Conservation (phyloP, 2,113 vertebrate genomes). For the Lepidothrix coronata region DNA sequence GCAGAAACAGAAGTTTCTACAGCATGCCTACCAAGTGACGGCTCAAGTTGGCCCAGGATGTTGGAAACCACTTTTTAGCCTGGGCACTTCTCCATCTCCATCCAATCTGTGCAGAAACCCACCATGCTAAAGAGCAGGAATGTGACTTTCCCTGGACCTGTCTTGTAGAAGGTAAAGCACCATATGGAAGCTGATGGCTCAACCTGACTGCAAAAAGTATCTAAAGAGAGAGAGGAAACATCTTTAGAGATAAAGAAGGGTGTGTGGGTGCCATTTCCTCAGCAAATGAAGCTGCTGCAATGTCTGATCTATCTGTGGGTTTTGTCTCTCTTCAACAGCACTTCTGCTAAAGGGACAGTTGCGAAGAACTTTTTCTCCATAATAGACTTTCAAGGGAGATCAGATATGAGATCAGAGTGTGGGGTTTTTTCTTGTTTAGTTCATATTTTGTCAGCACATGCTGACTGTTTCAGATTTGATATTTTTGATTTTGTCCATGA, state of each 20-base stretch:
- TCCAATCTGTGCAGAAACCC: conserved; percentile 35
- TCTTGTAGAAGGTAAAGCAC: neutral
- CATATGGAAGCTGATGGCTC: neutral
- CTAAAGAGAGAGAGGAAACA: neutral
- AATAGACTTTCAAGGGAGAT: neutral
- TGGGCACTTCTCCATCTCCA: conserved; percentile 30
- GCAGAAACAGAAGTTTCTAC: conserved; percentile 33
- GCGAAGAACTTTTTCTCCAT: neutral
- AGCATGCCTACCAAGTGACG: neutral
- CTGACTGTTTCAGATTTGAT: neutral
- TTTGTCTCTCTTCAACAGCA: neutral
- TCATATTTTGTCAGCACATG: neutral
- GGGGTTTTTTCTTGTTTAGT: neutral
- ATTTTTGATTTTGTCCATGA: neutral
- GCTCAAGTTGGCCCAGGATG: conserved; percentile 17
- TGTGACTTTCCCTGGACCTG: neutral
- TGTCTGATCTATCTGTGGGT: neutral
- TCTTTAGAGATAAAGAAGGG: neutral
- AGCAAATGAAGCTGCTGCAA: neutral
- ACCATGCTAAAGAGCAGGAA: neutral
- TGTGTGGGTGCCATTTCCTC: neutral
- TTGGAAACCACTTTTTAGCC: conserved; percentile 4
- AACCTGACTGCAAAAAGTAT: neutral
- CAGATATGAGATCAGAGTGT: neutral
- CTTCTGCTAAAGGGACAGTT: neutral